Percentiles rank a stretch among this genome's conserved stretches.
These are phyloP conservation scores for Falcaria lacertinaria DNA, from an alignment of 2,888 invertebrate genomes.

Conservation along the genomic window DNA sequence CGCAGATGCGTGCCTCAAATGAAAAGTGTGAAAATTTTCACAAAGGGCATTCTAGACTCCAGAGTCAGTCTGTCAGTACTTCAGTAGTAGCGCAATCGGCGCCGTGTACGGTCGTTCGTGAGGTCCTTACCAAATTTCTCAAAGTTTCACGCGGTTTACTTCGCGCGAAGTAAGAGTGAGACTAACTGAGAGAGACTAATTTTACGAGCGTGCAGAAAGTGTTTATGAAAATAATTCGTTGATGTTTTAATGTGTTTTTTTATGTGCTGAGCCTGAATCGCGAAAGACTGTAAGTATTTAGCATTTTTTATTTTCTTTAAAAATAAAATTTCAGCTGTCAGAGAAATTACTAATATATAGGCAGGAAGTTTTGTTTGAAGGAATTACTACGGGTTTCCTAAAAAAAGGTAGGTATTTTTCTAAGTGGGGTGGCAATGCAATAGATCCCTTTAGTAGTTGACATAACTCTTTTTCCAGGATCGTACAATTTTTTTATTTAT, in stretches of 20 bases:
- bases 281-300: conserved; percentile 26
- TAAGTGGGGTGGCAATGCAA: no score
- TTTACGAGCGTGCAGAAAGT: conserved; percentile 35
- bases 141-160: conserved; percentile 61
- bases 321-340: no score
- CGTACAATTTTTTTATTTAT: no score
- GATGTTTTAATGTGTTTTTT: conserved; percentile 33
- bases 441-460: no score
- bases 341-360: no score
- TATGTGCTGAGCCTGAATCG: conserved; percentile 20
- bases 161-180: conserved; percentile 17
- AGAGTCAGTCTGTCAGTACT: conserved; percentile 10
- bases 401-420: no score
- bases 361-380: no score
- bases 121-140: conserved; percentile 14
- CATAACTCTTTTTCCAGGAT: no score
- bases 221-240: conserved; percentile 28
- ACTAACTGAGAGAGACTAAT: conserved; percentile 14
- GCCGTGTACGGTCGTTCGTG: conserved; percentile 32
- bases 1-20: conserved; percentile 41
- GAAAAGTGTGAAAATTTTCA: conserved; percentile 52
- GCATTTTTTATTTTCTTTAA: conserved; percentile 10
- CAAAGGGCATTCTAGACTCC: background rate
- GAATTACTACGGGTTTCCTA: no score
- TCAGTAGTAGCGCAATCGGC: conserved; percentile 55